phyloP scores from a whole-genome alignment of 2,888 invertebrate species.

The Drosophila pseudotalamancana region DNA sequence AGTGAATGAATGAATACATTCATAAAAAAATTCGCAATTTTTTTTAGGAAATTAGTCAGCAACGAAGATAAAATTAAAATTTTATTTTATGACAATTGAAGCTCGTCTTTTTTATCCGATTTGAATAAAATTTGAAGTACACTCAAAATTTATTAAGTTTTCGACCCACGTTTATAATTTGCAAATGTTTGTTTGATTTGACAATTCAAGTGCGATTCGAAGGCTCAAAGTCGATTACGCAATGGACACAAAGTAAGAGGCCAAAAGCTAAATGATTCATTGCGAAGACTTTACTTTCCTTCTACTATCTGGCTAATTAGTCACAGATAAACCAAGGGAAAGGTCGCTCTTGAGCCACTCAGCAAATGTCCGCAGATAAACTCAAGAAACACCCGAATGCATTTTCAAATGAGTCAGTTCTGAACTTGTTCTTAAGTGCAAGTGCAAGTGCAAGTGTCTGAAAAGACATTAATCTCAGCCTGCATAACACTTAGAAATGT shows the following conservation, averaged over 20 bases:
- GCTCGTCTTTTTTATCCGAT: slow-evolving; percentile 4
- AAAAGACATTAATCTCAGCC: background rate
- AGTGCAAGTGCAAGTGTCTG: background rate
- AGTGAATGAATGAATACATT: slow-evolving; percentile 22
- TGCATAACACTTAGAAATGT: background rate
- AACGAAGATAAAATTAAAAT: slow-evolving; percentile 19
- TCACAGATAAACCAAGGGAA: slow-evolving; percentile 29
- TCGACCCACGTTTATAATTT: slow-evolving; percentile 31
- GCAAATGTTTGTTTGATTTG: slow-evolving; percentile 8
- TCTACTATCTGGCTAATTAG: background rate
- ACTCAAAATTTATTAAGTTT: slow-evolving; percentile 28
- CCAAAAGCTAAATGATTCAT: slow-evolving; percentile 17
- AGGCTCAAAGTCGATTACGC: slow-evolving; percentile 8
- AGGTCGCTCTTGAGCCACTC: slow-evolving; percentile 28
- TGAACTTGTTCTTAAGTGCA: background rate
- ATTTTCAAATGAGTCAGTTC: slow-evolving; percentile 11
- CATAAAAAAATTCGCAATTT: slow-evolving; percentile 6
- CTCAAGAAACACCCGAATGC: slow-evolving; percentile 6
- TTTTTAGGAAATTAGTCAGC: slow-evolving; percentile 36
- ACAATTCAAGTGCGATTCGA: background rate
- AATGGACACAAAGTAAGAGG: background rate
- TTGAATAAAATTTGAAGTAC: slow-evolving; percentile 32
- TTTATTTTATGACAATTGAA: slow-evolving; percentile 4
- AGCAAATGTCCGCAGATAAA: slow-evolving; percentile 3
- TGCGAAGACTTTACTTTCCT: background rate